Evolutionary conservation across 2,888 invertebrate genomes (phyloP).

Genomic region (Germaria angustata): DNA sequence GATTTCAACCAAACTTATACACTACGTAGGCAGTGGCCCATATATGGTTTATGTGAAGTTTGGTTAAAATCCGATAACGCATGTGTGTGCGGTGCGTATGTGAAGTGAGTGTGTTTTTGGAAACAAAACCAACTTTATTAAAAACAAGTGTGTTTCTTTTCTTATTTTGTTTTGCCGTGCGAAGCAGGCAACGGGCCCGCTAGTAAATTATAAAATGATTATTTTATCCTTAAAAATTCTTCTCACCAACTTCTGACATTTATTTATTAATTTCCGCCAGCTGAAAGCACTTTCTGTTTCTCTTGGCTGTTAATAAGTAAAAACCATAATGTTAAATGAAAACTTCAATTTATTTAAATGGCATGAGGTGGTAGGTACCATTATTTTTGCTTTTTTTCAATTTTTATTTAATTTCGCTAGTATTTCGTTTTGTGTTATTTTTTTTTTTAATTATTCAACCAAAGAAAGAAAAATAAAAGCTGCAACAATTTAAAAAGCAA

Average conservation of each 20-base stretch:
- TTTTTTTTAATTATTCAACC: constrained; percentile 14
- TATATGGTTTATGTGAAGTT: no score
- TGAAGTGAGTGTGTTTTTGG: no score
- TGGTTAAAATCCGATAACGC: no score
- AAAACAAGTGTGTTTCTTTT: no score
- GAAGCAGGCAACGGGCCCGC: no score
- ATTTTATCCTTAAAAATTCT: neutral
- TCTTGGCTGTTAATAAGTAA: neutral
- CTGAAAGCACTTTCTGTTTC: no score
- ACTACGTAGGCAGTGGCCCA: no score
- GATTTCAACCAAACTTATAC: no score
- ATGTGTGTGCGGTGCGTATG: no score
- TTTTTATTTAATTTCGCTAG: constrained; percentile 9
- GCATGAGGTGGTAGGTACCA: constrained; percentile 1
- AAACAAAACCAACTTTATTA: no score
- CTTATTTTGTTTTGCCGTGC: no score
- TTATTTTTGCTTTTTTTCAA: neutral
- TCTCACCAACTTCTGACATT: neutral
- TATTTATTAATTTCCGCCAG: neutral
- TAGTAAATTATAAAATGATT: neutral
- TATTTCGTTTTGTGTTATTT: neutral
- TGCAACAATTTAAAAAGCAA: neutral
- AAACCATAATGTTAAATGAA: constrained; percentile 8
- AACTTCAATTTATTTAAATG: constrained; percentile 16
- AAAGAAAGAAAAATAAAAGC: constrained; percentile 10